A percentile compares a stretch with the other conserved stretches of the same genome.
Conservation (phyloP, 2,888 invertebrate genomes). For the Drosophila cracens region DNA sequence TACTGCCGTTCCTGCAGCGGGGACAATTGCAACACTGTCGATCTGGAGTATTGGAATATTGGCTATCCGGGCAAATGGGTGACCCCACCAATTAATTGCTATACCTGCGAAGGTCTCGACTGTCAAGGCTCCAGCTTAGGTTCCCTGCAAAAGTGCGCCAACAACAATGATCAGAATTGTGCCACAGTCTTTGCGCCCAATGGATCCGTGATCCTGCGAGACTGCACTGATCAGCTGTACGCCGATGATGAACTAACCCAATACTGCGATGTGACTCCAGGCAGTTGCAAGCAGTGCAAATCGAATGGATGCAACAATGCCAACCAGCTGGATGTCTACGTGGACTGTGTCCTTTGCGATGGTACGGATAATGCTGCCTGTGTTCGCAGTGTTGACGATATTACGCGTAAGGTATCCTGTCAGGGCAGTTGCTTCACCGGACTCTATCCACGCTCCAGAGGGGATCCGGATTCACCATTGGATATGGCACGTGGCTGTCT, state of each 20-base stretch:
- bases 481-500: conserved; percentile 76
- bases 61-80: conserved; percentile 82
- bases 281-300: conserved; percentile 76
- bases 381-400: conserved; percentile 39
- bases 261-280: conserved; percentile 72
- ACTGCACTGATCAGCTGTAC: conserved; percentile 74
- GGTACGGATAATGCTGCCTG: conserved; percentile 64
- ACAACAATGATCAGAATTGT: conserved; percentile 76
- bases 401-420: conserved; percentile 66
- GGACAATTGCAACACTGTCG: conserved; percentile 77
- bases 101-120: conserved; percentile 62
- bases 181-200: conserved; percentile 77
- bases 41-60: conserved; percentile 63
- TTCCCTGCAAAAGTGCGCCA: conserved; percentile 60
- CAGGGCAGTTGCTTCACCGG: conserved; percentile 75
- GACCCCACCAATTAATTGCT: conserved; percentile 77
- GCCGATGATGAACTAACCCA: conserved; percentile 39
- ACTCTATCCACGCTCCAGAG: conserved; percentile 63
- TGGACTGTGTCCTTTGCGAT: conserved; percentile 78
- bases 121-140: conserved; percentile 60
- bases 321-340: conserved; percentile 47
- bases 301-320: conserved; percentile 79
- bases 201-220: conserved; percentile 71
- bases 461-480: conserved; percentile 50
- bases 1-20: conserved; percentile 74